Conservation (phyloP, 2,113 vertebrate genomes). For the Antechinus flavipes region DNA sequence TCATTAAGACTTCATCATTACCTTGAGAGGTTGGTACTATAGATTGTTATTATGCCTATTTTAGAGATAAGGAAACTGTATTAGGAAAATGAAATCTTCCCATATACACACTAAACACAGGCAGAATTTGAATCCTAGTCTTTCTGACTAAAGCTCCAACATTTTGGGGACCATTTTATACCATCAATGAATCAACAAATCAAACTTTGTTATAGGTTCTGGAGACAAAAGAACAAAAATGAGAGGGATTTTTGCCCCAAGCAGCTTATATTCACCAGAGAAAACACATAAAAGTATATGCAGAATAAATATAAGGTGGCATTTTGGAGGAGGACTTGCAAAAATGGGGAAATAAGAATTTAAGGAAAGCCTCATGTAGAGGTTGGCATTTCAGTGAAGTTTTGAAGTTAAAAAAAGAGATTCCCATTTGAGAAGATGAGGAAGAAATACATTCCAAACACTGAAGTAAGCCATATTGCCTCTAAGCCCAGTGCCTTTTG, state of each 20-base stretch:
- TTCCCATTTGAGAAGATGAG: neutral
- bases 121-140: neutral
- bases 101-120: neutral
- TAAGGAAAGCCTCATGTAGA: neutral
- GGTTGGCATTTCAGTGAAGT: neutral
- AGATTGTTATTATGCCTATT: too few relatives aligned
- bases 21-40: too few relatives aligned
- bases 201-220: neutral
- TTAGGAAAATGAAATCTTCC: neutral
- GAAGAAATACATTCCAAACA: neutral
- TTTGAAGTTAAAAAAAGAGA: neutral
- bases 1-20: too few relatives aligned
- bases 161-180: neutral
- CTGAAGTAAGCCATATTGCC: neutral
- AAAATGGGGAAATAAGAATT: neutral
- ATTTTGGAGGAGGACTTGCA: neutral
- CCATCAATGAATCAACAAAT: neutral
- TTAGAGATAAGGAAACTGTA: neutral
- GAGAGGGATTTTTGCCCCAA: neutral
- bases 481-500: neutral
- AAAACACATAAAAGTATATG: neutral
- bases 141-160: neutral
- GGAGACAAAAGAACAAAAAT: neutral
- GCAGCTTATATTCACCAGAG: neutral
- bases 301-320: neutral